Evolutionary conservation across 2,113 vertebrate species (phyloP).

Genomic region (Eudyptes chrysolophus): DNA sequence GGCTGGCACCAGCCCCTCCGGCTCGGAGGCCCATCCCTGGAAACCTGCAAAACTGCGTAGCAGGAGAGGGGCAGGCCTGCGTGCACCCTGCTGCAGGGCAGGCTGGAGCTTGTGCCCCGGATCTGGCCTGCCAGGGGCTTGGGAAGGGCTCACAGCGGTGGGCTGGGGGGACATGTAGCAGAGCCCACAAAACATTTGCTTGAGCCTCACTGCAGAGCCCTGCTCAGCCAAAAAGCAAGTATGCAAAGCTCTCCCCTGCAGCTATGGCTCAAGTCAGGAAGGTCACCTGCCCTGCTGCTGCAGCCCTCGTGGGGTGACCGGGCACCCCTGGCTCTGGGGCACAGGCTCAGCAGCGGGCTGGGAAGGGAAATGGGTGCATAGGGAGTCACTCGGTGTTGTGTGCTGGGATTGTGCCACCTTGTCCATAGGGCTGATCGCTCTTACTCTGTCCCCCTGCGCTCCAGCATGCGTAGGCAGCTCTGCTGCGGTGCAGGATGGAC

Average conservation of each 20-base stretch:
- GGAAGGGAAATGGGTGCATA: background rate
- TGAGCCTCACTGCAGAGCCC: background rate
- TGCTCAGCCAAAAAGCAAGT: background rate
- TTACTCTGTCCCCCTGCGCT: background rate
- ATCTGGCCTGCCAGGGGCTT: fast-evolving
- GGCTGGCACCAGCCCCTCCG: background rate
- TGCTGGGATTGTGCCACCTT: background rate
- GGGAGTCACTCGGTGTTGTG: background rate
- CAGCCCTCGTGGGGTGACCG: background rate
- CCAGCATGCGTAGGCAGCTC: background rate
- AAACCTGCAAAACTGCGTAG: background rate
- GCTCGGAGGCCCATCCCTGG: background rate
- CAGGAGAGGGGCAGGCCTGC: background rate
- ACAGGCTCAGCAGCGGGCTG: background rate
- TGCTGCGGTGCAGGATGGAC: background rate
- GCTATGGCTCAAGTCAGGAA: background rate
- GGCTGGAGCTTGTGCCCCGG: background rate
- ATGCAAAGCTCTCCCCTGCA: background rate
- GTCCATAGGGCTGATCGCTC: background rate
- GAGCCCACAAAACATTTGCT: background rate
- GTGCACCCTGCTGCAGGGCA: background rate
- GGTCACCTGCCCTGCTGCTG: background rate
- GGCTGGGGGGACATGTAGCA: background rate
- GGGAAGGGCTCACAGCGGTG: background rate
- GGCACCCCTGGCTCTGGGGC: background rate